These are phyloP conservation scores for Hydropsyche betteni DNA, from an alignment of 2,888 invertebrate genomes.

Conservation along the genomic window DNA sequence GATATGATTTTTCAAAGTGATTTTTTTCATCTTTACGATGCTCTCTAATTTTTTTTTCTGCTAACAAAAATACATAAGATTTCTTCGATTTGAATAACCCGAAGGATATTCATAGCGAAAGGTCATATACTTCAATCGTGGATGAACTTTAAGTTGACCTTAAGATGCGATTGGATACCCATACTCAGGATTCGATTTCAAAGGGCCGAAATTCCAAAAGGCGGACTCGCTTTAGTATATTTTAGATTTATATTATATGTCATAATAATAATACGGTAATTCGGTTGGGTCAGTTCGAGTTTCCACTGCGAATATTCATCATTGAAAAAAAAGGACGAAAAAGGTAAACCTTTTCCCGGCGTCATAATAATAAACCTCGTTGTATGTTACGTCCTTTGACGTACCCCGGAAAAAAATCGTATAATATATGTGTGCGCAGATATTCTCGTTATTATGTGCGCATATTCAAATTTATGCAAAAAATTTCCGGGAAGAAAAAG, in stretches of 20 bases:
- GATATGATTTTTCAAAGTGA: too few species aligned
- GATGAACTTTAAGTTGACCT: constrained; percentile 21
- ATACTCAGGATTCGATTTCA: constrained; percentile 4
- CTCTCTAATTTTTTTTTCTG: too few species aligned
- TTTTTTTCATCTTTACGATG: too few species aligned
- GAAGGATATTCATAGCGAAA: background rate
- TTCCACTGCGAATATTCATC: constrained; percentile 10
- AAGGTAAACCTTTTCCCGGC: background rate
- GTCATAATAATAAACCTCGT: constrained; percentile 1
- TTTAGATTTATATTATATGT: too few species aligned
- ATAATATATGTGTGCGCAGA: background rate
- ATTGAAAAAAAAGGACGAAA: constrained; percentile 12
- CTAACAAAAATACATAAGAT: too few species aligned
- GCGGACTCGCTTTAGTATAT: background rate
- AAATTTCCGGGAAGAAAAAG: background rate
- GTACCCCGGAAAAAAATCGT: background rate
- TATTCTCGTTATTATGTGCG: constrained; percentile 1
- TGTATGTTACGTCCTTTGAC: background rate
- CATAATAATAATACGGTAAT: background rate
- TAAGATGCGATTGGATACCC: constrained; percentile 22
- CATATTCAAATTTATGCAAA: constrained; percentile 23
- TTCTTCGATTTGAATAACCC: too few species aligned
- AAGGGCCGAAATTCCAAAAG: constrained; percentile 18
- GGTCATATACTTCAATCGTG: constrained; percentile 19
- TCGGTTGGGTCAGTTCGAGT: background rate